Conservation (phyloP, 2,888 invertebrate species). For the Lottia scabra region DNA sequence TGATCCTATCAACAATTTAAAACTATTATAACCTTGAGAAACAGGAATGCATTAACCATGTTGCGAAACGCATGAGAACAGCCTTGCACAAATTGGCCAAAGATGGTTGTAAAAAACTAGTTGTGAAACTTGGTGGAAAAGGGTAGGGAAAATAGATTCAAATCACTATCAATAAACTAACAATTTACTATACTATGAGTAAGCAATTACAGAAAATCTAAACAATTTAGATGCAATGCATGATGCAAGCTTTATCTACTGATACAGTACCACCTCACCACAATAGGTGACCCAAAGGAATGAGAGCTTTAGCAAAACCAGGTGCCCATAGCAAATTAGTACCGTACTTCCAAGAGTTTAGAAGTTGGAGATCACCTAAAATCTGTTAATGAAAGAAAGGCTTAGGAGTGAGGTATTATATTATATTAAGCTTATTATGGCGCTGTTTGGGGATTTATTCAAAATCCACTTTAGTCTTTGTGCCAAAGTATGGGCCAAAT, state of each 20-base stretch:
- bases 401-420: background rate
- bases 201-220: background rate
- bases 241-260: constrained; percentile 15
- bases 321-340: background rate
- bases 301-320: constrained; percentile 3
- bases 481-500: background rate
- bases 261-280: constrained; percentile 17
- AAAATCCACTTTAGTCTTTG: background rate
- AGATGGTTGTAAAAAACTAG: background rate
- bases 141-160: constrained; percentile 5
- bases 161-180: background rate
- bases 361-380: background rate
- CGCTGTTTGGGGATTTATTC: background rate
- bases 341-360: background rate
- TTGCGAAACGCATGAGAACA: constrained; percentile 25
- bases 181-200: constrained; percentile 14
- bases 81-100: constrained; percentile 11
- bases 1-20: too few species aligned
- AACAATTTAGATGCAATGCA: constrained; percentile 1
- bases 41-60: background rate
- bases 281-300: constrained; percentile 7
- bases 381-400: background rate
- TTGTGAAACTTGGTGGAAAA: constrained; percentile 10
- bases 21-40: background rate
- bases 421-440: too few species aligned